A percentile compares a stretch with the other conserved stretches of the same genome.
Conservation (phyloP, 1,140 invertebrate species). For the Trachymyrmex cornetzi region DNA sequence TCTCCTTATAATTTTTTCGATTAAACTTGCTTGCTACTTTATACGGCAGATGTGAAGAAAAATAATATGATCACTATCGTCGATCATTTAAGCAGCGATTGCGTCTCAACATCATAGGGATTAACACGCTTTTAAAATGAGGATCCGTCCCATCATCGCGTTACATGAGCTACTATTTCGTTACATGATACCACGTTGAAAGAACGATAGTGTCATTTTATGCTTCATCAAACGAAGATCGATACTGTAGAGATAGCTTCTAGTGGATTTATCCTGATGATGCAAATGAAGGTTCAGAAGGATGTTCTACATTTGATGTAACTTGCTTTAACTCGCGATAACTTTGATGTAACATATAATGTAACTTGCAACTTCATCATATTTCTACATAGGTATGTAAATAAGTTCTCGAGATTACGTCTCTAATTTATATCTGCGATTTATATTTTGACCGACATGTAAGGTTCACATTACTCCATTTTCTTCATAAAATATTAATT, state of each 20-base stretch:
- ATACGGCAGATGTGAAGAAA: neutral
- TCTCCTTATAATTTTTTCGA: slow-evolving; percentile 54
- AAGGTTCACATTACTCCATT: neutral
- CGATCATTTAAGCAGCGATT: slow-evolving; percentile 38
- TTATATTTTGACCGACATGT: neutral
- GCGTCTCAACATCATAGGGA: neutral
- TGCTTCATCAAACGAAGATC: slow-evolving; percentile 58
- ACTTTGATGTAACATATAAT: slow-evolving; percentile 19
- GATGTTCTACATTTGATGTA: slow-evolving; percentile 7
- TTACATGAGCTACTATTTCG: slow-evolving; percentile 31
- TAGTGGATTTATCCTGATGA: slow-evolving; percentile 41
- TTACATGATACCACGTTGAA: slow-evolving; percentile 36
- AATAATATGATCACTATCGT: slow-evolving; percentile 5
- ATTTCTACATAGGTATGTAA: slow-evolving; percentile 33
- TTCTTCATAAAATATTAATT: neutral
- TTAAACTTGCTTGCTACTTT: slow-evolving; percentile 62
- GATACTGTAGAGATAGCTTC: slow-evolving; percentile 30
- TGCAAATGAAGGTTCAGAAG: slow-evolving; percentile 6
- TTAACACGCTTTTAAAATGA: slow-evolving; percentile 43
- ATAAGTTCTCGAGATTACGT: neutral
- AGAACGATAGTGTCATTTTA: slow-evolving; percentile 56
- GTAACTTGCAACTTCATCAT: neutral
- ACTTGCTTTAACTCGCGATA: slow-evolving; percentile 25
- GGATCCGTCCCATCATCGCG: slow-evolving; percentile 2
- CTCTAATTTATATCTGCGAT: slow-evolving; percentile 4